Evolutionary conservation across 2,888 invertebrate species (phyloP).

Genomic region (Nysson spinosus): DNA sequence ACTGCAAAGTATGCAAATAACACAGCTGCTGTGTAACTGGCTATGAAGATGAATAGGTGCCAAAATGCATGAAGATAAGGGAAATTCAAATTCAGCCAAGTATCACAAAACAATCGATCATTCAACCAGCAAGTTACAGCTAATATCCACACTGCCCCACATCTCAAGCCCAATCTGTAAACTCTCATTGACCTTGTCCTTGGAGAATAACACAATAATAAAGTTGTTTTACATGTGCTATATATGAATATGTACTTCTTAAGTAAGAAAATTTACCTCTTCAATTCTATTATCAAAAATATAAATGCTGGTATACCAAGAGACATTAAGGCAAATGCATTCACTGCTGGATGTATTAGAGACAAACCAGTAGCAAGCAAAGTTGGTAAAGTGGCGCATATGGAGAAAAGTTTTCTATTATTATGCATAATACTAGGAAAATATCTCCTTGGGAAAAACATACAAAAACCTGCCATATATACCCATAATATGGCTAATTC

Average conservation of each 20-base stretch:
- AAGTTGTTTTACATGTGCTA: not conserved
- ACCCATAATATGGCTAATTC: constrained; percentile 91
- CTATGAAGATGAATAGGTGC: constrained; percentile 90
- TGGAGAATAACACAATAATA: constrained; percentile 14
- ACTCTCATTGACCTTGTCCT: constrained; percentile 83
- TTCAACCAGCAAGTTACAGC: constrained; percentile 89
- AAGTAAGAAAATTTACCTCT: constrained; percentile 78
- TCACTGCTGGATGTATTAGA: constrained; percentile 87
- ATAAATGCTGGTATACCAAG: constrained; percentile 84
- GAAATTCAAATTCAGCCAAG: constrained; percentile 87
- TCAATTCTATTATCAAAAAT: constrained; percentile 83
- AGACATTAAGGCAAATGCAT: constrained; percentile 89
- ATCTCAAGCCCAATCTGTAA: constrained; percentile 85
- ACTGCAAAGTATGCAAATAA: constrained; percentile 89
- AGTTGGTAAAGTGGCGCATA: constrained; percentile 81
- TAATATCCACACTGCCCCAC: constrained; percentile 83
- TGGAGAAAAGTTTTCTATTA: constrained; percentile 82
- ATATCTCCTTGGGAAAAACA: constrained; percentile 85
- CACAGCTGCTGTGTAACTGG: constrained; percentile 87
- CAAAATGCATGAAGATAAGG: constrained; percentile 91
- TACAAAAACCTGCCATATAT: constrained; percentile 86
- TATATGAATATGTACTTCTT: not conserved
- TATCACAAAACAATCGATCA: constrained; percentile 88
- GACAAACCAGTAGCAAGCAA: constrained; percentile 84
- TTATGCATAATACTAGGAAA: constrained; percentile 84